These are phyloP conservation scores for Aphidius gifuensis DNA, from an alignment of 1,140 invertebrate species.

Conservation along the genomic window DNA sequence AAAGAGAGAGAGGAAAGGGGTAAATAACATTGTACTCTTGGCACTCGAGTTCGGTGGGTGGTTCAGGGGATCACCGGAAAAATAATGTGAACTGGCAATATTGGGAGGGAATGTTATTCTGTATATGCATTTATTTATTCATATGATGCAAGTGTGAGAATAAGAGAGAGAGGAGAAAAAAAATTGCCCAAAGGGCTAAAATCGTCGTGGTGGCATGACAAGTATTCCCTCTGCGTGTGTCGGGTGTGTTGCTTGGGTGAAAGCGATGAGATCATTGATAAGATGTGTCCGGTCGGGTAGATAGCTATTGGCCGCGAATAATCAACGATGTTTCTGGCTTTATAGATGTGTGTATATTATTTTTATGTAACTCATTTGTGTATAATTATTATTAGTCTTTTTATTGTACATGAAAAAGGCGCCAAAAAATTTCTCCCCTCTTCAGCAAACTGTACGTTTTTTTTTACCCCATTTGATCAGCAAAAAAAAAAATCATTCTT, in stretches of 20 bases:
- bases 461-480: too few relatives aligned
- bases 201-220: constrained; percentile 29
- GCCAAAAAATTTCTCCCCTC: too few relatives aligned
- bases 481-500: too few relatives aligned
- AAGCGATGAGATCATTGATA: constrained; percentile 45
- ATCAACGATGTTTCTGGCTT: background rate
- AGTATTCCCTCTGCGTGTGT: constrained; percentile 35
- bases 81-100: too few relatives aligned
- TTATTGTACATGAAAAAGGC: too few relatives aligned
- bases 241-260: constrained; percentile 39
- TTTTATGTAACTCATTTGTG: too few relatives aligned
- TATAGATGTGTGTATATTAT: too few relatives aligned
- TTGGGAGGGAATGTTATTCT: too few relatives aligned
- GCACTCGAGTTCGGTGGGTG: background rate
- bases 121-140: too few relatives aligned
- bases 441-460: too few relatives aligned
- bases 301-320: constrained; percentile 39
- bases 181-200: constrained; percentile 8
- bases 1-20: background rate
- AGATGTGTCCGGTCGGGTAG: constrained; percentile 42
- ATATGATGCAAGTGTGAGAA: background rate
- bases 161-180: background rate
- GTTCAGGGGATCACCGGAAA: too few relatives aligned
- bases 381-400: too few relatives aligned
- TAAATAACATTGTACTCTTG: constrained; percentile 3